Evolutionary conservation across 2,888 invertebrate species (phyloP).

Genomic region (Caenorhabditis uteleia): DNA sequence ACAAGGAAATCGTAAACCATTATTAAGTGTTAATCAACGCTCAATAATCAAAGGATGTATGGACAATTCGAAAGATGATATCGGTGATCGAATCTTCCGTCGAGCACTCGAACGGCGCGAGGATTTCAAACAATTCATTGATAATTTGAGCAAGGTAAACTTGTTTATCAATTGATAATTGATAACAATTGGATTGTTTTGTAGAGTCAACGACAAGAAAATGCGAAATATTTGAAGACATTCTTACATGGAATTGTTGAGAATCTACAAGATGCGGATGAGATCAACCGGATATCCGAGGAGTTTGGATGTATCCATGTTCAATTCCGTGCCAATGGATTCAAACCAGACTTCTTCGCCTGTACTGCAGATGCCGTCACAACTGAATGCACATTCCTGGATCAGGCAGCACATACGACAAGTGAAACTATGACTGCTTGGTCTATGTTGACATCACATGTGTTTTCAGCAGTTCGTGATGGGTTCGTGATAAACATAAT

Average conservation of each 20-base stretch:
- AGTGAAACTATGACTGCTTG: slow-evolving; percentile 62
- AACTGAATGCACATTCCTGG: slow-evolving; percentile 63
- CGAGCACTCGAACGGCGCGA: slow-evolving; percentile 55
- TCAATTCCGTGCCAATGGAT: slow-evolving; percentile 51
- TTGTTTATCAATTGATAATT: slow-evolving; percentile 1
- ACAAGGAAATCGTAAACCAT: slow-evolving; percentile 49
- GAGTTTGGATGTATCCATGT: slow-evolving; percentile 59
- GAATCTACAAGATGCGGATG: slow-evolving; percentile 49
- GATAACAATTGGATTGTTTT: slow-evolving; percentile 8
- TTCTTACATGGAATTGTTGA: slow-evolving; percentile 53
- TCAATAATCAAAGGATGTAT: slow-evolving; percentile 62
- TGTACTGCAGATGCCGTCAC: slow-evolving; percentile 62
- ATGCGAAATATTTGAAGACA: slow-evolving; percentile 49
- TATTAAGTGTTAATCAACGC: slow-evolving; percentile 48
- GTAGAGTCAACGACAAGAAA: slow-evolving; percentile 49
- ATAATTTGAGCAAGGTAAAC: slow-evolving; percentile 39
- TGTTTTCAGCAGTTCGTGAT: slow-evolving; percentile 59
- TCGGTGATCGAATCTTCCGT: slow-evolving; percentile 59
- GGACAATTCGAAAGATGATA: slow-evolving; percentile 62
- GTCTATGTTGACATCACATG: slow-evolving; percentile 51
- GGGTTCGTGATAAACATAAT: no score
- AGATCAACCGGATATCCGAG: slow-evolving; percentile 38
- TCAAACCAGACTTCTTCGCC: slow-evolving; percentile 64
- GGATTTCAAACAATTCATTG: slow-evolving; percentile 54
- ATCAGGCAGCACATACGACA: slow-evolving; percentile 57